Conservation (phyloP, 2,888 invertebrate genomes). For the Phaonia tiefii region DNA sequence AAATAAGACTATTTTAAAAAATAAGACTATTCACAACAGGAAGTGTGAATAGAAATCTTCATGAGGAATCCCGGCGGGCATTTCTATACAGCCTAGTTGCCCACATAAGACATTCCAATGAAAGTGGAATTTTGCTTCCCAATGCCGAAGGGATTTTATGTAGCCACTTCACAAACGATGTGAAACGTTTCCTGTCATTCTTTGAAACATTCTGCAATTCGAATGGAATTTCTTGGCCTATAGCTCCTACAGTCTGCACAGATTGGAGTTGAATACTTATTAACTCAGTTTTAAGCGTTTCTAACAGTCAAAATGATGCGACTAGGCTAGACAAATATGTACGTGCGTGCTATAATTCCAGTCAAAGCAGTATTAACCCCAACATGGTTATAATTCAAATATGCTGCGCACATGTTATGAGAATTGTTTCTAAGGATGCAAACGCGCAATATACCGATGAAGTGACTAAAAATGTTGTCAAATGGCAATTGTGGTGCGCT, state of each 20-base stretch:
- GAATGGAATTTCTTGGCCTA: conserved; percentile 34
- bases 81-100: neutral
- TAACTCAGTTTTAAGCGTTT: conserved; percentile 17
- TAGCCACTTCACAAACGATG: conserved; percentile 31
- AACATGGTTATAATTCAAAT: conserved; percentile 21
- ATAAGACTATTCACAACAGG: neutral
- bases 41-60: neutral
- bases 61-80: neutral
- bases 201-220: conserved; percentile 13
- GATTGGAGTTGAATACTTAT: conserved; percentile 33
- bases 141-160: conserved; percentile 3
- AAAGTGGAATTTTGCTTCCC: neutral
- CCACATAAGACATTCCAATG: neutral
- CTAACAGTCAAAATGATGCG: conserved; percentile 10
- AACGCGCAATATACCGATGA: neutral
- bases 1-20: neutral
- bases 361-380: neutral
- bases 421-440: conserved; percentile 25
- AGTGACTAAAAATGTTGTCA: neutral
- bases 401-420: conserved; percentile 37
- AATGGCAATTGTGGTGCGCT: neutral
- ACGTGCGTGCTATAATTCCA: neutral
- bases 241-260: conserved; percentile 4
- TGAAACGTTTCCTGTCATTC: neutral
- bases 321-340: conserved; percentile 4